A percentile compares a stretch with the other conserved stretches of the same genome.
Conservation (phyloP, 2,888 invertebrate species). For the Dendrolimus pini region DNA sequence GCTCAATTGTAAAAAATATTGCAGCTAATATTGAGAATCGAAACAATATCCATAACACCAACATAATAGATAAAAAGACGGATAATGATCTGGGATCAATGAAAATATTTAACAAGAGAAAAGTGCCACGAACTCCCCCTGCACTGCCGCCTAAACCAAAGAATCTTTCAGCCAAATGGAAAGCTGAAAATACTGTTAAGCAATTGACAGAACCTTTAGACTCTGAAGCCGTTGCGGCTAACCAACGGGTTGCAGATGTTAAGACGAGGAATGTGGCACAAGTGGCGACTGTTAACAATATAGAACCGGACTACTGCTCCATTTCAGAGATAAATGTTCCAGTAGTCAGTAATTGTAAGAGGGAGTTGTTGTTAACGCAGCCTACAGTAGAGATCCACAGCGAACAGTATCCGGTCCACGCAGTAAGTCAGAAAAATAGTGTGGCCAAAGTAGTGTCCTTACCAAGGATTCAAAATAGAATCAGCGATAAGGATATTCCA, state of each 20-base stretch:
- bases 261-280: constrained; percentile 71
- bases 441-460: constrained; percentile 65
- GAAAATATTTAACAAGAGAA: constrained; percentile 70
- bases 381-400: constrained; percentile 72
- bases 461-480: constrained; percentile 63
- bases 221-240: constrained; percentile 77
- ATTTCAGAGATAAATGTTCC: constrained; percentile 84
- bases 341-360: constrained; percentile 76
- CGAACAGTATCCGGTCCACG: constrained; percentile 64
- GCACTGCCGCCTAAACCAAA: constrained; percentile 88
- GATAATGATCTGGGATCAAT: constrained; percentile 58
- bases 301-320: constrained; percentile 86
- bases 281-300: constrained; percentile 62
- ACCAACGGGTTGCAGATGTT: constrained; percentile 77
- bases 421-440: constrained; percentile 54
- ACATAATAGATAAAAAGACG: constrained; percentile 58
- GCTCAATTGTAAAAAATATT: constrained; percentile 70
- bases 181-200: constrained; percentile 69
- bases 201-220: constrained; percentile 60
- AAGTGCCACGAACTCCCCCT: constrained; percentile 81
- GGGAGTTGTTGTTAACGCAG: constrained; percentile 72
- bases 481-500: constrained; percentile 79
- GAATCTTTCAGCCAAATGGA: constrained; percentile 81
- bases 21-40: constrained; percentile 68
- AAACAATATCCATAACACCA: constrained; percentile 49